These are phyloP conservation scores for Brachionus sp. DNA, from an alignment of 1,140 invertebrate species.

Conservation along the genomic window DNA sequence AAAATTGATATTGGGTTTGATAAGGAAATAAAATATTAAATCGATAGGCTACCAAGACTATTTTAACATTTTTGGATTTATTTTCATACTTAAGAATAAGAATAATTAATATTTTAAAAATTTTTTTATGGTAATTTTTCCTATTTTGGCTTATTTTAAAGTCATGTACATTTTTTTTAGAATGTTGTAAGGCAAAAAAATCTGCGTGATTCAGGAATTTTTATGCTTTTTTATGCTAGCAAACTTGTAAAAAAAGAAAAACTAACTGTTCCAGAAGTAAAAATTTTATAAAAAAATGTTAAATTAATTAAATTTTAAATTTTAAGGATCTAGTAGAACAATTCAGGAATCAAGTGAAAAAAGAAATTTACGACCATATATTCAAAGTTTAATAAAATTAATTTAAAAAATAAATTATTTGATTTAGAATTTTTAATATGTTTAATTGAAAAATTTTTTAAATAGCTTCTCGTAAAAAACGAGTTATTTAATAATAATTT, in stretches of 20 bases:
- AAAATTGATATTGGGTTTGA: too few relatives aligned
- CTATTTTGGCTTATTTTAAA: background rate
- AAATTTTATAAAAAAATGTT: background rate
- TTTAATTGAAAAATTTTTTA: too few relatives aligned
- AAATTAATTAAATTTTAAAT: background rate
- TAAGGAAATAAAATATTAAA: too few relatives aligned
- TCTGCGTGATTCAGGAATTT: background rate
- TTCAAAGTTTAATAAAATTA: background rate
- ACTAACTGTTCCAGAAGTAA: background rate
- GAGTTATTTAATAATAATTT: too few relatives aligned
- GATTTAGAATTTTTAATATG: background rate
- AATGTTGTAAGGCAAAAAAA: background rate
- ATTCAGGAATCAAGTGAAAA: background rate
- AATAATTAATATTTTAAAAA: too few relatives aligned
- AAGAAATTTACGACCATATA: constrained; percentile 14
- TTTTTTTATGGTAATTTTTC: too few relatives aligned
- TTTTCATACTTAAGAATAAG: too few relatives aligned
- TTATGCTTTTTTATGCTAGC: background rate
- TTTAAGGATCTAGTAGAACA: background rate
- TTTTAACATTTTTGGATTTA: too few relatives aligned
- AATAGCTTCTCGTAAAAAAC: too few relatives aligned
- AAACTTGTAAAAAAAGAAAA: background rate
- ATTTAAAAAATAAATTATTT: background rate
- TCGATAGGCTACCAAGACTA: too few relatives aligned
- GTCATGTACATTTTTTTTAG: background rate